A percentile compares a stretch with the other conserved stretches of the same genome.
Evolutionary conservation across 92 coral and sea anemone species (phyloP).

Genomic region (Parazoanthus atlanticus): DNA sequence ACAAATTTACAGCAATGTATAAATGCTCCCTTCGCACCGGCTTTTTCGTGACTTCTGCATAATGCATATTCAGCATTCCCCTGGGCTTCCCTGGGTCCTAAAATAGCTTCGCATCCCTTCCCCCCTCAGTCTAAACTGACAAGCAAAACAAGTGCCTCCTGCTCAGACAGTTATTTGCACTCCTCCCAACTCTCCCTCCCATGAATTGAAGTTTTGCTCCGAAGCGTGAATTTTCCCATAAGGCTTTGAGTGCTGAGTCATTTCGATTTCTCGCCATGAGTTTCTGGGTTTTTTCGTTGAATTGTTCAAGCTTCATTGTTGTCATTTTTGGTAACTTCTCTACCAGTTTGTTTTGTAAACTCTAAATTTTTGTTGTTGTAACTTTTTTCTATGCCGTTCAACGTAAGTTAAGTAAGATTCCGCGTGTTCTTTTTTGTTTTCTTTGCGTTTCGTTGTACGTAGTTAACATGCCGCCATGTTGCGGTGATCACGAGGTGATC

Average conservation of each 20-base stretch:
- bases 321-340: conserved; percentile 3
- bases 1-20: too few relatives aligned
- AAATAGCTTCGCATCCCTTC: too few relatives aligned
- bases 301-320: neutral
- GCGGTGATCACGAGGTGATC: conserved; percentile 17
- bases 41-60: too few relatives aligned
- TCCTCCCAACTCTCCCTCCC: neutral
- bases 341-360: conserved; percentile 34
- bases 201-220: too few relatives aligned
- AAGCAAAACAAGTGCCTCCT: too few relatives aligned
- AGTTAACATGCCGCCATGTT: conserved; percentile 18
- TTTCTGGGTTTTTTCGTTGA: neutral
- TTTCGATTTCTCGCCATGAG: conserved; percentile 8
- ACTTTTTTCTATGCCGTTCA: neutral
- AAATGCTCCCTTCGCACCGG: too few relatives aligned
- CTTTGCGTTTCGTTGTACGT: neutral
- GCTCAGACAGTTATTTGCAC: neutral
- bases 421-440: neutral
- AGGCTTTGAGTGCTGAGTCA: conserved; percentile 32
- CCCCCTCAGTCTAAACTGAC: neutral
- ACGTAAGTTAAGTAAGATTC: neutral
- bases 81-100: too few relatives aligned
- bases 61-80: too few relatives aligned
- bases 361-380: neutral
- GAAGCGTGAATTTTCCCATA: neutral